phyloP scores from a whole-genome alignment of 2,888 invertebrate genomes.

The Choristoneura rosaceana region DNA sequence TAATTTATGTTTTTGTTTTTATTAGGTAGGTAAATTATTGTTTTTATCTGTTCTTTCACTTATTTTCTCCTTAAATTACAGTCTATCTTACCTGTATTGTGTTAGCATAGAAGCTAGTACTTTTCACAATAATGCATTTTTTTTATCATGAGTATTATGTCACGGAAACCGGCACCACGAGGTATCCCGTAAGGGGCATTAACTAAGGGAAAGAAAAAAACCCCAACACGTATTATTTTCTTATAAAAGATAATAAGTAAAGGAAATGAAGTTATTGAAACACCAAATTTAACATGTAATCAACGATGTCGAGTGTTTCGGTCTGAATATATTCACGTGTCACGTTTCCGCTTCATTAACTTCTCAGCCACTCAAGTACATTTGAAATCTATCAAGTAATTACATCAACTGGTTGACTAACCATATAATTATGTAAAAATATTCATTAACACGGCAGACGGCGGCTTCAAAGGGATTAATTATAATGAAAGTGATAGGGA shows the following conservation, averaged over 20 bases:
- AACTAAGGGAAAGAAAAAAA: too few species aligned
- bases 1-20: too few species aligned
- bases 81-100: too few species aligned
- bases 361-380: slow-evolving; percentile 14
- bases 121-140: too few species aligned
- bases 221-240: too few species aligned
- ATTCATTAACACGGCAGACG: slow-evolving; percentile 4
- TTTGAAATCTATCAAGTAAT: slow-evolving; percentile 36
- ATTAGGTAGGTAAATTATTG: too few species aligned
- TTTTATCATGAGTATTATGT: too few species aligned
- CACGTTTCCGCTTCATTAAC: slow-evolving; percentile 24
- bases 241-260: not conserved
- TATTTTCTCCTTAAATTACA: too few species aligned
- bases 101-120: too few species aligned
- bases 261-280: not conserved
- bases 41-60: too few species aligned
- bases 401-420: slow-evolving; percentile 27
- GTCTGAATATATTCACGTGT: slow-evolving; percentile 13
- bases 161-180: too few species aligned
- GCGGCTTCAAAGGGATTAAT: slow-evolving; percentile 26
- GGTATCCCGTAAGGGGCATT: too few species aligned
- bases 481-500: slow-evolving; percentile 2
- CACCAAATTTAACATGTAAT: not conserved
- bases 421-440: slow-evolving; percentile 24
- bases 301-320: not conserved